These are phyloP conservation scores for Mactra quadrangularis DNA, from an alignment of 1,140 invertebrate species.

Conservation along the genomic window DNA sequence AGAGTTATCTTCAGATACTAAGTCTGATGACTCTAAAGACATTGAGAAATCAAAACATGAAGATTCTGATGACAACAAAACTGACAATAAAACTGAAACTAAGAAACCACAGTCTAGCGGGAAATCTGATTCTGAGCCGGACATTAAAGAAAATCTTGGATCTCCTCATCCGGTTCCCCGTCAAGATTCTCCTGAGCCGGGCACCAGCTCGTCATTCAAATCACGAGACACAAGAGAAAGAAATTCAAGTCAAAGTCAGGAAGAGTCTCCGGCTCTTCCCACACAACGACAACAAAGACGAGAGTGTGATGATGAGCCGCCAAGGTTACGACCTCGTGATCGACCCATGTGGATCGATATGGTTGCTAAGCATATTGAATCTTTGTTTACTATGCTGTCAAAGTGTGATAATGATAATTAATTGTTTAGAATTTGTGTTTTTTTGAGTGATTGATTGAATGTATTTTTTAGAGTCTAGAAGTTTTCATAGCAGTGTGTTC, in stretches of 20 bases:
- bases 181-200: constrained; percentile 53
- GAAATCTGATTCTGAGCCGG: constrained; percentile 47
- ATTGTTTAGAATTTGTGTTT: too few relatives aligned
- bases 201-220: constrained; percentile 14
- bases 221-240: neutral
- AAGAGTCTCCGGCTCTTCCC: neutral
- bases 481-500: neutral
- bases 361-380: constrained; percentile 76
- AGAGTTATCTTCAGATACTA: constrained; percentile 34
- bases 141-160: constrained; percentile 52
- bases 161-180: constrained; percentile 53
- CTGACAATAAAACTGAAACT: constrained; percentile 33
- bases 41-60: constrained; percentile 27
- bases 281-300: neutral
- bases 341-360: constrained; percentile 72
- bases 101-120: constrained; percentile 9
- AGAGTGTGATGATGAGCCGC: constrained; percentile 25
- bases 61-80: constrained; percentile 6
- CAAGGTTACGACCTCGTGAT: constrained; percentile 57
- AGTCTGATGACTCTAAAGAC: constrained; percentile 59
- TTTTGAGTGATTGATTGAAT: neutral
- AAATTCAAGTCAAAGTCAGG: constrained; percentile 10
- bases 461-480: neutral
- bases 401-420: constrained; percentile 62
- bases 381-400: constrained; percentile 71